Evolutionary conservation across 2,113 vertebrate genomes (phyloP), one percentile per base, ranked within the genome.

Genomic region (Neotragus moschatus): DNA sequence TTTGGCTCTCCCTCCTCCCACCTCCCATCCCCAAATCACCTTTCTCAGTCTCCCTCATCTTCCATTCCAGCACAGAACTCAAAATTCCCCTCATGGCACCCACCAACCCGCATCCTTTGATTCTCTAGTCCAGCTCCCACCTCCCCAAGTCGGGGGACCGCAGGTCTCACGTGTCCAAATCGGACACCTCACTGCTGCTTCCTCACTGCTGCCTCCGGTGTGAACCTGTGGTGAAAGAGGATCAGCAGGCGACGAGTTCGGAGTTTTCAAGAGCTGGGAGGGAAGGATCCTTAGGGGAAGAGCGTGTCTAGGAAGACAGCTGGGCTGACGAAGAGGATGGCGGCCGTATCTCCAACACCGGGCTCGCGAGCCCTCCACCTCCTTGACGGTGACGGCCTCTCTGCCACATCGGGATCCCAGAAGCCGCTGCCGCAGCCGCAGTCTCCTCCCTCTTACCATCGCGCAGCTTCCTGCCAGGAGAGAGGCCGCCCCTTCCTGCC

Each of bases 341-440:
- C 63, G 17, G 80, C 47, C 2, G 93, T 51, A 49, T 55, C 25
- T 8, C 28, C 15, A 43, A 60, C 3, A 10, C 66, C 2, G 30
- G 16, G n/a, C 16, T 85, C 3, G 6, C 5, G 6, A 28, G 82
- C 23, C 30, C 90, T 47, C 70, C 3, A 16, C 51, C 87, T 73
- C 55, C 43, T 28, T 26, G 33, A 47, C 97, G 99, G 99, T 16
- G 99, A 99, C 96, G 99, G 99, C 98, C 84, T 99, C 99, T 98
- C 99, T 99, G 98, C 99, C 99, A 85, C 92, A 89, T 81, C 6
- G 47, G 81, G 70, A 51, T 94, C 63, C 70, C 86, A 90, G 81
- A 61, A 7, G 81, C 66, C 3, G 81, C 90, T 61, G 25, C 80
- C 10, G 77, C 63, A 0, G n/a, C 92, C 0, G 75, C 81, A 94